Evolutionary conservation across 2,797 vertebrate genomes (phyloP).

Genomic region (Remorina albescens): DNA sequence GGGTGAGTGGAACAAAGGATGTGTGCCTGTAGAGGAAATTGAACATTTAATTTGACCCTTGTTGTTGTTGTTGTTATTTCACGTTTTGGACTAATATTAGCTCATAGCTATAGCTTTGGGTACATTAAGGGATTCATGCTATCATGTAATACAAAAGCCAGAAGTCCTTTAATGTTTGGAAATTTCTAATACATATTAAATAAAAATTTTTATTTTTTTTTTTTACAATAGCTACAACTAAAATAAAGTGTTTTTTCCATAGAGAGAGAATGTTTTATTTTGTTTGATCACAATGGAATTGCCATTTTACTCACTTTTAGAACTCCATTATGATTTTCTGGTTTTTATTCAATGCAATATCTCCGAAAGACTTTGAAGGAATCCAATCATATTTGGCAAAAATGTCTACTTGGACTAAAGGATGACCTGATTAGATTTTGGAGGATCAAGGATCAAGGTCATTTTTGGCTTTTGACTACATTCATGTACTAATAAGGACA

Average conservation of each 20-base stretch:
- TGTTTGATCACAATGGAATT: background rate
- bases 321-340: background rate
- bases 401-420: background rate
- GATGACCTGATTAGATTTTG: too few relatives aligned
- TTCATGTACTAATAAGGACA: background rate
- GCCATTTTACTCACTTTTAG: background rate
- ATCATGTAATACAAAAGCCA: too few relatives aligned
- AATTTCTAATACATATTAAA: background rate
- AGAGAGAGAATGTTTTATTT: too few relatives aligned
- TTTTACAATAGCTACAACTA: background rate
- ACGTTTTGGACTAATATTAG: background rate
- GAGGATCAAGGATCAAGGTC: background rate
- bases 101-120: background rate
- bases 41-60: background rate
- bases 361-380: background rate
- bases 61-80: background rate
- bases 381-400: too few relatives aligned
- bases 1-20: constrained; percentile 81
- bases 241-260: too few relatives aligned
- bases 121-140: background rate
- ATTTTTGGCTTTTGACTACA: background rate
- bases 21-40: background rate
- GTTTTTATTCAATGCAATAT: background rate
- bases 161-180: background rate
- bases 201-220: too few relatives aligned